Evolutionary conservation across 37 sponge, comb jelly and placozoan species (phyloP).

Genomic region (Bolinopsis microptera): DNA sequence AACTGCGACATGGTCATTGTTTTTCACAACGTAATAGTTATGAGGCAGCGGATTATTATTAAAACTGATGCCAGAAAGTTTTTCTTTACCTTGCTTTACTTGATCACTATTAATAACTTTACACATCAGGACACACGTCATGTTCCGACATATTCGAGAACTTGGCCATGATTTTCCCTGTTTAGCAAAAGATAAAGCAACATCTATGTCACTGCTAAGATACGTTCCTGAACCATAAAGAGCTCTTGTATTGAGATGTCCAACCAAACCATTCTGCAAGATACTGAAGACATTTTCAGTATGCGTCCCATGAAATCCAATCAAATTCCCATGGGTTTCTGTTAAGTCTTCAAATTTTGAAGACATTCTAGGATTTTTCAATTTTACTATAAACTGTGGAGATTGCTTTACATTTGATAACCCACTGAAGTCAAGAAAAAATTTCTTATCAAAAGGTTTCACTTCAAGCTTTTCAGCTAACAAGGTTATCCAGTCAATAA

Average conservation of each 20-base stretch:
- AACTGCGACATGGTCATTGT: conserved; percentile 31
- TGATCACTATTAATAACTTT: conserved; percentile 39
- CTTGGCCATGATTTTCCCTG: conserved; percentile 44
- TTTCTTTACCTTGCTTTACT: neutral
- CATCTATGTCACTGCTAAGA: conserved; percentile 11
- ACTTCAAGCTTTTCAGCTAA: neutral
- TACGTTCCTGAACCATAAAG: conserved; percentile 8
- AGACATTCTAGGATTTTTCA: neutral
- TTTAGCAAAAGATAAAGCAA: conserved; percentile 28
- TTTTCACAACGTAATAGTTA: conserved; percentile 49
- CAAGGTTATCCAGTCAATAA: neutral
- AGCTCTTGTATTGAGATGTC: conserved; percentile 37
- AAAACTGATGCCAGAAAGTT: conserved; percentile 30
- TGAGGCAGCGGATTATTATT: neutral
- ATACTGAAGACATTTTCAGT: conserved; percentile 64
- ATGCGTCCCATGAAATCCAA: conserved; percentile 50
- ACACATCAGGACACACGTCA: conserved; percentile 40
- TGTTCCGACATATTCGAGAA: neutral
- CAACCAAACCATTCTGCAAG: conserved; percentile 30
- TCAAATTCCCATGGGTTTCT: neutral
- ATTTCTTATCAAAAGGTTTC: neutral
- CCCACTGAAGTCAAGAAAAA: neutral
- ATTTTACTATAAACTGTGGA: neutral
- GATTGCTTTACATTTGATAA: neutral
- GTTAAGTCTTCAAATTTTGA: neutral